Conservation (phyloP, 92 coral and sea anemone genomes). For the Phenganax stokvisi region DNA sequence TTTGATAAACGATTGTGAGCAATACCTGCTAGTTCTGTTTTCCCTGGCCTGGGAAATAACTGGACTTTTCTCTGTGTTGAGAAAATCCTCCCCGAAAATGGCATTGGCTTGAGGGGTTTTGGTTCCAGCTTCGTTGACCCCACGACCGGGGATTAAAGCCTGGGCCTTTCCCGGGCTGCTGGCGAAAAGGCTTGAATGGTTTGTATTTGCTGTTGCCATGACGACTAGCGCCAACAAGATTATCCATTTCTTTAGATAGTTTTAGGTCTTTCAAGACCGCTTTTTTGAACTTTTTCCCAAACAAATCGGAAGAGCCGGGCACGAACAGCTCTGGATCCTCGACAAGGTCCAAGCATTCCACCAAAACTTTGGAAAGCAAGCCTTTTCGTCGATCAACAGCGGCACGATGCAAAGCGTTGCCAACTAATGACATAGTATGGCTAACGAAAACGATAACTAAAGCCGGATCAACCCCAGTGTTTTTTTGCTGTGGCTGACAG, state of each 20-base stretch:
- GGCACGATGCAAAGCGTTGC: neutral
- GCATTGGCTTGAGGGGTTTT: too few species aligned
- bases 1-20: neutral
- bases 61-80: too few species aligned
- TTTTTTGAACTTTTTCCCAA: neutral
- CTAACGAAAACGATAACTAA: too few species aligned
- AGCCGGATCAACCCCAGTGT: too few species aligned
- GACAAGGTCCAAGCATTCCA: slow-evolving; percentile 1
- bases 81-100: too few species aligned
- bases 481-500: too few species aligned
- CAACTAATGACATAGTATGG: neutral
- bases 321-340: neutral
- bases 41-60: too few species aligned
- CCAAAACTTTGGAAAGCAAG: neutral
- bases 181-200: neutral
- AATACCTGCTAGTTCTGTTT: neutral
- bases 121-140: neutral
- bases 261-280: neutral
- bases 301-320: neutral
- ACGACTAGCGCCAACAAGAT: neutral
- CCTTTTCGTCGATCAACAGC: neutral
- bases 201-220: slow-evolving; percentile 6
- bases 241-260: neutral
- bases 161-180: slow-evolving; percentile 1
- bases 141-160: neutral